Percentiles rank a stretch among this genome's conserved stretches.
These are phyloP conservation scores for Papilio machaon DNA, from an alignment of 1,140 invertebrate genomes.

Conservation along the genomic window DNA sequence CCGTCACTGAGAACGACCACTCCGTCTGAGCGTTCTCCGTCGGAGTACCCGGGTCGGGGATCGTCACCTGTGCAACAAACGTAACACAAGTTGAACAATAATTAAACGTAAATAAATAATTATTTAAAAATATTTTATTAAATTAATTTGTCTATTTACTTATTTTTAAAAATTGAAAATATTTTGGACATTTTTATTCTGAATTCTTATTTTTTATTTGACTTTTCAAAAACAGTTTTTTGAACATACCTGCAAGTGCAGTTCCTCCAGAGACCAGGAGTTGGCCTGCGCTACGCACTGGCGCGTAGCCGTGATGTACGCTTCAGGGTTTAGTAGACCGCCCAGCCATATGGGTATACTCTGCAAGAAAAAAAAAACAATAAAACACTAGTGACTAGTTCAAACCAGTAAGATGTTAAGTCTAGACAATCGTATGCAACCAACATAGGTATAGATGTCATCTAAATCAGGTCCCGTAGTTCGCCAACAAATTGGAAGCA, in stretches of 20 bases:
- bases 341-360: constrained; percentile 97
- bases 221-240: neutral
- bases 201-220: neutral
- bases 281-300: constrained; percentile 98
- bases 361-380: constrained; percentile 77
- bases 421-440: too few relatives aligned
- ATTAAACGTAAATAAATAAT: constrained; percentile 8
- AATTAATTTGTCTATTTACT: too few relatives aligned
- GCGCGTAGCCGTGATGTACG: constrained; percentile 99
- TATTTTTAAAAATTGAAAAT: too few relatives aligned
- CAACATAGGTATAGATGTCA: too few relatives aligned
- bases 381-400: neutral
- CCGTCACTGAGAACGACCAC: constrained; percentile 92
- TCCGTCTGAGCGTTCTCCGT: constrained; percentile 84
- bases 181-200: neutral
- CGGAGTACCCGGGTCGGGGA: constrained; percentile 83
- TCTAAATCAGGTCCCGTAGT: too few relatives aligned
- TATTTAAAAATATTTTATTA: too few relatives aligned
- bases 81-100: neutral
- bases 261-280: constrained; percentile 96
- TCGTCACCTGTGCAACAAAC: constrained; percentile 75
- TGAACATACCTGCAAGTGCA: constrained; percentile 91
- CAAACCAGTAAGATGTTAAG: neutral
- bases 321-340: constrained; percentile 98
- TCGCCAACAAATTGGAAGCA: too few relatives aligned